Base-by-base conservation (phyloP, 1,140 invertebrate species). In the Harpegnathos saltator region DNA sequence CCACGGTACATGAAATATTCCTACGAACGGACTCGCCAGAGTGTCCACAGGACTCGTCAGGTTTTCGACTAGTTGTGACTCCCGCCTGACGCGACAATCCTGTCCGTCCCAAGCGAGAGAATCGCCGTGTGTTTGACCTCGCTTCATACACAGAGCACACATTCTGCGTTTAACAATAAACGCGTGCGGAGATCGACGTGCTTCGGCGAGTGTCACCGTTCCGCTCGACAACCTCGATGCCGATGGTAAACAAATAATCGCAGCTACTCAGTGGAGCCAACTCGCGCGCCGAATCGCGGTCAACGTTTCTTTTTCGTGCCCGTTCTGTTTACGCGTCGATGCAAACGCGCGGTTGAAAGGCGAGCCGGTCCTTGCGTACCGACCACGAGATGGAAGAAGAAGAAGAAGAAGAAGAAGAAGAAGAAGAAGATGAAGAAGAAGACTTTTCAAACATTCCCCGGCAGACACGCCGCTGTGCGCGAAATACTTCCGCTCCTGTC, bases 231-330 rank as follows among this genome's bases (percentile, higher is more conserved):
- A 78, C 33, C 65, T 63, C 38, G 22, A n/a, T n/a, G 52, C n/a
- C 26, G 44, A 71, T 22, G 14, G 19, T n/a, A 83, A 26, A 66
- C 48, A 84, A 85, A 85, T 33, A 69, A 68, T 78, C 24, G 22
- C 44, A 44, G 54, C 15, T 5, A 19, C 14, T 7, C 19, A n/a
- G 4, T 38, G 61, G 15, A 29, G 26, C 48, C 48, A 52, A 66
- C 71, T 59, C n/a, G n/a, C n/a, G n/a, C n/a, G n/a, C 52, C 33
- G 44, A 44, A 52, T 29, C 38, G 19, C 17, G 82, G 26, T 58
- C 59, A 17, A 26, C 48, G 29, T 85, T 73, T 58, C n/a, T n/a
- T 78, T 56, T 63, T 73, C 59, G 24, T 65, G 62, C 29, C 26
- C 22, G 72, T 58, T 71, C 83, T 26, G 73, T 52, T 85, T 85